These are phyloP conservation scores for Allygus modestus DNA, from an alignment of 2,888 invertebrate genomes.

Conservation along the genomic window DNA sequence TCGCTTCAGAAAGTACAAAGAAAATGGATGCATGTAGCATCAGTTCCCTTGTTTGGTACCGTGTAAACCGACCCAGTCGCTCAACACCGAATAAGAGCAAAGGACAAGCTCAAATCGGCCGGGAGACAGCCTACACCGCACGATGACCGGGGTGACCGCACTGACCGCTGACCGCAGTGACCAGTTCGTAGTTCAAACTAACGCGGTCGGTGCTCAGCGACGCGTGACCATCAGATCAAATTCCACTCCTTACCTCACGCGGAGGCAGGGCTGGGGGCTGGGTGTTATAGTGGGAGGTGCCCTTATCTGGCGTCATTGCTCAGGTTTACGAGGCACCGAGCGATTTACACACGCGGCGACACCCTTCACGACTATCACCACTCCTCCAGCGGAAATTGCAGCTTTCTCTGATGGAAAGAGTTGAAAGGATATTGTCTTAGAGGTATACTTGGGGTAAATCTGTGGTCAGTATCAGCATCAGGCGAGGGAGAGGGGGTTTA, in stretches of 20 bases:
- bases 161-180: conserved; percentile 11
- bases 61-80: background rate
- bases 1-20: no score
- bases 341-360: background rate
- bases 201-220: conserved; percentile 4
- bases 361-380: conserved; percentile 8
- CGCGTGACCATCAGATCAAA: conserved; percentile 39
- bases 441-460: no score
- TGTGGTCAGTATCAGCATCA: no score
- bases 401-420: background rate
- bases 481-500: no score
- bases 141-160: background rate
- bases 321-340: background rate
- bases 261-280: no score
- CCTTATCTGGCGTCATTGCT: background rate
- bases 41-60: no score
- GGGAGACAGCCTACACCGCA: background rate
- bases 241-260: conserved; percentile 17
- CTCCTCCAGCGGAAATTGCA: background rate
- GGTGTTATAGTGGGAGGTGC: conserved; percentile 6
- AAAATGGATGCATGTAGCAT: no score
- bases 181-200: conserved; percentile 23
- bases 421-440: no score
- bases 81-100: background rate
- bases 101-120: background rate